Percentiles rank a stretch among this genome's conserved stretches.
Conservation (phyloP, 1,140 invertebrate species). For the Subanguina moxae region DNA sequence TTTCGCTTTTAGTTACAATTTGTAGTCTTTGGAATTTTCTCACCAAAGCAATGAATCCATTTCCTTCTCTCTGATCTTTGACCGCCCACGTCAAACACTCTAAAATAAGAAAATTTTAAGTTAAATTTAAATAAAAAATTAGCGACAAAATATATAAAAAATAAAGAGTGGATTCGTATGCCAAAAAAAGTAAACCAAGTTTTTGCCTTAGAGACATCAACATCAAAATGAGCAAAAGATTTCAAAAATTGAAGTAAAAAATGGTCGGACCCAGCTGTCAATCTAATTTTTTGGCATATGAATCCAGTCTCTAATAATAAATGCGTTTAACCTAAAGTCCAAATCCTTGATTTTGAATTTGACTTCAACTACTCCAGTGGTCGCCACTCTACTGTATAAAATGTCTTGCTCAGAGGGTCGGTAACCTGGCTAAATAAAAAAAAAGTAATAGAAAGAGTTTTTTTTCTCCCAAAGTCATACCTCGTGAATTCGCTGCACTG, state of each 20-base stretch:
- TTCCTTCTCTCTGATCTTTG: slow-evolving; percentile 60
- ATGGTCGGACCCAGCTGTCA: no score
- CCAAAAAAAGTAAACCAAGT: no score
- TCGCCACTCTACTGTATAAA: slow-evolving; percentile 87
- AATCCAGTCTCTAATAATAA: no score
- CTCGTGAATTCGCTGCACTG: slow-evolving; percentile 85
- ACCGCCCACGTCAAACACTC: slow-evolving; percentile 88
- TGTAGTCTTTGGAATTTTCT: neutral
- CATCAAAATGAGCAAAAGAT: no score
- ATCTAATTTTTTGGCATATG: no score
- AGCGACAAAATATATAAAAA: no score
- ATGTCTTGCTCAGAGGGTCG: slow-evolving; percentile 94
- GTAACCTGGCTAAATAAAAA: slow-evolving; percentile 69
- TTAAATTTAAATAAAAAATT: no score
- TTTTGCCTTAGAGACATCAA: no score
- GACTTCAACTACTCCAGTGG: slow-evolving; percentile 66
- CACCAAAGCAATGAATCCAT: slow-evolving; percentile 61
- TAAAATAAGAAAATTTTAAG: slow-evolving; percentile 60
- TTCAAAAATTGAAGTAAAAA: no score
- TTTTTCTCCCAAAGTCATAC: neutral
- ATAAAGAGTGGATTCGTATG: no score
- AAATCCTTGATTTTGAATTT: slow-evolving; percentile 48
- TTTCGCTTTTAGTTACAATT: slow-evolving; percentile 1
- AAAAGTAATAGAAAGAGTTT: neutral
- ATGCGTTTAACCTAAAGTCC: slow-evolving; percentile 45